Evolutionary conservation across 2,888 invertebrate species (phyloP).

Genomic region (Napeogenes sylphis): DNA sequence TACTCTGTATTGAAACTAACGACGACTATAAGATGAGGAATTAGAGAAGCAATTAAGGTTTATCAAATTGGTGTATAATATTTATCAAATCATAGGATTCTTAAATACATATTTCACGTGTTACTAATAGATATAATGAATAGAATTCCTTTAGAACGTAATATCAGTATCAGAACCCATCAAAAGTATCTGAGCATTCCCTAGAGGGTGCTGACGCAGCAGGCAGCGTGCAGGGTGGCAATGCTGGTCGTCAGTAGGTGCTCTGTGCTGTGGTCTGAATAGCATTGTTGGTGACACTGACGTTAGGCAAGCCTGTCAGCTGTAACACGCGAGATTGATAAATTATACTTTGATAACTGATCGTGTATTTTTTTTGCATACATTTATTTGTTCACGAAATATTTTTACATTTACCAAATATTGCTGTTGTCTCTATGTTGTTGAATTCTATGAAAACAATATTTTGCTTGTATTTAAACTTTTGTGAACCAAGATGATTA

Average conservation of each 20-base stretch:
- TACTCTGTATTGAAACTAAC: no score
- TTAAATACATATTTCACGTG: no score
- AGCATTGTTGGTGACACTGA: background rate
- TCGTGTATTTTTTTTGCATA: background rate
- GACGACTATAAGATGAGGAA: no score
- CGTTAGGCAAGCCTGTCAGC: conserved; percentile 14
- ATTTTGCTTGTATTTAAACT: no score
- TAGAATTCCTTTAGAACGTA: no score
- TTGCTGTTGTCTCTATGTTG: no score
- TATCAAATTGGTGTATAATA: no score
- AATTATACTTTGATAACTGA: conserved; percentile 25
- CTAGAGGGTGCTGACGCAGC: background rate
- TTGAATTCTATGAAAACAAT: no score
- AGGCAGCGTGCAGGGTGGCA: background rate
- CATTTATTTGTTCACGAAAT: background rate
- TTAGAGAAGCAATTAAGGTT: no score
- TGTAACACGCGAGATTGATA: conserved; percentile 16
- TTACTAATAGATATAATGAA: no score
- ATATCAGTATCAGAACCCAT: background rate
- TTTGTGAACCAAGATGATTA: background rate
- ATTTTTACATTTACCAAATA: background rate
- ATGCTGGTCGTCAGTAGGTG: background rate
- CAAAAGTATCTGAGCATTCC: background rate
- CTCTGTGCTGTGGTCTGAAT: background rate
- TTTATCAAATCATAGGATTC: no score